A percentile compares a stretch with the other conserved stretches of the same genome.
These are phyloP conservation scores for Tringa solitaria DNA, from an alignment of 2,113 vertebrate genomes.

Conservation along the genomic window DNA sequence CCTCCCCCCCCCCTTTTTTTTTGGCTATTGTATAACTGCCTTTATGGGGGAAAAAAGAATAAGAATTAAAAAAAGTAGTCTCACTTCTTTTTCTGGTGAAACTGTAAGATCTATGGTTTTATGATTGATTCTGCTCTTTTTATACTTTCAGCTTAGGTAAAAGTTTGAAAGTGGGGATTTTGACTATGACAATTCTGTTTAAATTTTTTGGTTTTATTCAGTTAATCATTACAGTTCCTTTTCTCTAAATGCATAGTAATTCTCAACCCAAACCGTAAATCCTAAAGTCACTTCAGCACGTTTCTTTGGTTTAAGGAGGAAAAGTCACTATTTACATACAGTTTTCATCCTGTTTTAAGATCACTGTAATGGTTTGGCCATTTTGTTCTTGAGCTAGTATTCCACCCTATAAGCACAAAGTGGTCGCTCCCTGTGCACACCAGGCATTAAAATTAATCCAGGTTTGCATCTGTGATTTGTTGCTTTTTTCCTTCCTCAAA, in stretches of 20 bases:
- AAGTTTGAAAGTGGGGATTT: not conserved
- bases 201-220: not conserved
- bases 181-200: not conserved
- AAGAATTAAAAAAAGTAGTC: too few relatives aligned
- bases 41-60: too few relatives aligned
- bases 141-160: not conserved
- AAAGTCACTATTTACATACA: too few relatives aligned
- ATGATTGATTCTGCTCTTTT: not conserved
- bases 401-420: not conserved
- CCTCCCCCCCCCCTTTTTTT: not conserved
- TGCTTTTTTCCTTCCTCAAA: not conserved
- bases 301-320: not conserved
- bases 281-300: not conserved
- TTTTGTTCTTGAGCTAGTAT: not conserved
- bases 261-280: not conserved
- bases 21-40: not conserved
- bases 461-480: not conserved
- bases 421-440: not conserved
- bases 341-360: not conserved
- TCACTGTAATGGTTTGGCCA: not conserved
- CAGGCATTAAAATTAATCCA: not conserved
- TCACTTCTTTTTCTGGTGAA: not conserved
- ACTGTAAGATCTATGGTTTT: not conserved
- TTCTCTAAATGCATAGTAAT: not conserved
- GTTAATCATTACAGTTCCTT: not conserved